These are phyloP conservation scores for Drosophila nikananu DNA, from an alignment of 1,140 invertebrate species.

Conservation along the genomic window DNA sequence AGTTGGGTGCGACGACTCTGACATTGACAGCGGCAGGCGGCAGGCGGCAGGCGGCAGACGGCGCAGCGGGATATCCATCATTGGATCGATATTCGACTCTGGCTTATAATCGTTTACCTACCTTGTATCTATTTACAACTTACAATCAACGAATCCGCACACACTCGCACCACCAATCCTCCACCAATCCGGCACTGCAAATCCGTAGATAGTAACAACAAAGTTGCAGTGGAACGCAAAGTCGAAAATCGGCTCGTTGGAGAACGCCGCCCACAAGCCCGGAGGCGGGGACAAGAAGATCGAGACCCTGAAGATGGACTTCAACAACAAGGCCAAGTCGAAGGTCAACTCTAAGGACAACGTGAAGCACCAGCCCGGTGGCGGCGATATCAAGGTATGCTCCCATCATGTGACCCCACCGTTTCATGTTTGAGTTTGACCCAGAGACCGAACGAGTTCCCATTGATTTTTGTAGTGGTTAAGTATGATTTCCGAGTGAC, in stretches of 20 bases:
- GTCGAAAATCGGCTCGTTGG: slow-evolving; percentile 96
- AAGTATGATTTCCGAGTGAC: slow-evolving; percentile 43
- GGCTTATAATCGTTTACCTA: slow-evolving; percentile 60
- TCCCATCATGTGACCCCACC: slow-evolving; percentile 5
- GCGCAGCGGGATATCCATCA: slow-evolving; percentile 20
- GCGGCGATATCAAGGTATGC: slow-evolving; percentile 95
- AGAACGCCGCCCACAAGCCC: slow-evolving; percentile 96
- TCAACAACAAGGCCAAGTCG: slow-evolving; percentile 96
- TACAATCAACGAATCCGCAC: slow-evolving; percentile 35
- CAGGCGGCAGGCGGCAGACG: slow-evolving; percentile 1
- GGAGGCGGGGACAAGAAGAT: slow-evolving; percentile 97
- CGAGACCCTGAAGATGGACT: slow-evolving; percentile 94
- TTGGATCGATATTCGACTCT: slow-evolving; percentile 42
- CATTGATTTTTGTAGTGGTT: slow-evolving; percentile 52
- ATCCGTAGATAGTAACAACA: slow-evolving; percentile 91
- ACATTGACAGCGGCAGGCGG: slow-evolving; percentile 37
- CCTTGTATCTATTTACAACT: slow-evolving; percentile 71
- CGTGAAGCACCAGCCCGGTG: slow-evolving; percentile 89
- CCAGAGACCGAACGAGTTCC: slow-evolving; percentile 41
- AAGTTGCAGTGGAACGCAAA: slow-evolving; percentile 97
- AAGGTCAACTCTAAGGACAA: slow-evolving; percentile 97
- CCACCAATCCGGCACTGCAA: slow-evolving; percentile 41
- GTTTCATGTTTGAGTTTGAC: slow-evolving; percentile 55
- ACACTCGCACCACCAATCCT: slow-evolving; percentile 42
- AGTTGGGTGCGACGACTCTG: slow-evolving; percentile 39